Evolutionary conservation across 2,113 vertebrate species (phyloP).

Genomic region (Microcebus griseorufus): DNA sequence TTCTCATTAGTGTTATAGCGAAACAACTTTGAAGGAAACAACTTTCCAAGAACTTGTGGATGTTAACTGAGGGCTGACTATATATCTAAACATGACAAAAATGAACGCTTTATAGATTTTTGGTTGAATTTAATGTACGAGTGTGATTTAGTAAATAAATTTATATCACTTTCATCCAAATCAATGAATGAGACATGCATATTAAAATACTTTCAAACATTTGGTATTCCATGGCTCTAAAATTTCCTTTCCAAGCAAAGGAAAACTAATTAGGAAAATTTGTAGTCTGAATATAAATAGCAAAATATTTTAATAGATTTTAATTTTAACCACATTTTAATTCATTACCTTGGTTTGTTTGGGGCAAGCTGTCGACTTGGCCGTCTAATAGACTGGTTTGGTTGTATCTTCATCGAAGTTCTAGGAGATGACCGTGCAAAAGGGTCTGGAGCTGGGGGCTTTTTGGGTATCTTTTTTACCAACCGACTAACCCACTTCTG

Average conservation of each 20-base stretch:
- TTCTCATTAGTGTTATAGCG: background rate
- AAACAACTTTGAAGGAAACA: background rate
- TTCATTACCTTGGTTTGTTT: slow-evolving; percentile 95
- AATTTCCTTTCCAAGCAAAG: background rate
- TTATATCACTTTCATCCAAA: background rate
- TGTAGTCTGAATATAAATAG: background rate
- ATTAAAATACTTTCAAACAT: background rate
- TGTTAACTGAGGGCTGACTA: background rate
- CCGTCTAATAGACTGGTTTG: slow-evolving; percentile 95
- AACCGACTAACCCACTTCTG: slow-evolving; percentile 98
- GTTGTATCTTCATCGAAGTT: slow-evolving; percentile 95
- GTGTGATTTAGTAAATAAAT: slow-evolving; percentile 12
- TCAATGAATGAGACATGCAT: background rate
- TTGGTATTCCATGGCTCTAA: background rate
- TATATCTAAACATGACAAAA: background rate
- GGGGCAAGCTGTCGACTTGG: slow-evolving; percentile 96
- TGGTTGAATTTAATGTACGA: background rate
- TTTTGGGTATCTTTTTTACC: slow-evolving; percentile 99
- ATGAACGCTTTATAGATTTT: background rate
- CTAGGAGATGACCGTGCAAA: slow-evolving; percentile 96
- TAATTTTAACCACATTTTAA: background rate
- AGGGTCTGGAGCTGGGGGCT: slow-evolving; percentile 93
- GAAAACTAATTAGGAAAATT: background rate
- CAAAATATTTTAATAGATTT: background rate
- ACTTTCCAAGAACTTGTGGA: background rate